These are phyloP conservation scores for Eolophus roseicapilla DNA, from an alignment of 2,113 vertebrate genomes.

Conservation along the genomic window DNA sequence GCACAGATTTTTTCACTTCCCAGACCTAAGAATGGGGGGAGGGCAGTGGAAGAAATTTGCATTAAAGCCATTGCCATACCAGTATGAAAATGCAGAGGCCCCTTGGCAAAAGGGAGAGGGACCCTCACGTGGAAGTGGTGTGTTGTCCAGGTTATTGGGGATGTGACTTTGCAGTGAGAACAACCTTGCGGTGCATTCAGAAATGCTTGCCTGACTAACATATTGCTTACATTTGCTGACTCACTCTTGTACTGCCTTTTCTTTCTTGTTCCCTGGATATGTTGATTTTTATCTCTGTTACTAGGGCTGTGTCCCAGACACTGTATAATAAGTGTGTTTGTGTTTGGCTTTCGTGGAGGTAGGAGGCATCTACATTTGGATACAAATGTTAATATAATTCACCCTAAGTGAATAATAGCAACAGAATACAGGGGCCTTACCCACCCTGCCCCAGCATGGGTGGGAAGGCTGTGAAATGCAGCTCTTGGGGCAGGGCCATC, in stretches of 20 bases:
- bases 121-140: background rate
- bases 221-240: slow-evolving; percentile 34
- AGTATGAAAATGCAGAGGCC: background rate
- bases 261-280: slow-evolving; percentile 6
- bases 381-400: background rate
- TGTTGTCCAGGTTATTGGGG: background rate
- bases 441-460: accelerated
- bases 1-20: background rate
- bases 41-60: background rate
- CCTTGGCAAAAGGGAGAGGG: background rate
- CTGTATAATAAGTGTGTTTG: background rate
- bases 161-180: background rate
- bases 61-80: background rate
- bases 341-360: background rate
- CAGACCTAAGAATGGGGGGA: background rate
- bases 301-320: slow-evolving; percentile 22
- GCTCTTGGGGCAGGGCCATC: background rate
- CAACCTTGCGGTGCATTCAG: background rate
- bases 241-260: slow-evolving; percentile 49
- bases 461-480: background rate
- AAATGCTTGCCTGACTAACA: background rate
- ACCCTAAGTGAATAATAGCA: background rate
- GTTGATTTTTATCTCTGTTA: slow-evolving; percentile 57
- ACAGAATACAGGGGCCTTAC: background rate
- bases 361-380: background rate